These are phyloP conservation scores for Vannuccia rotundouncinata DNA, from an alignment of 2,888 invertebrate genomes.

Conservation along the genomic window DNA sequence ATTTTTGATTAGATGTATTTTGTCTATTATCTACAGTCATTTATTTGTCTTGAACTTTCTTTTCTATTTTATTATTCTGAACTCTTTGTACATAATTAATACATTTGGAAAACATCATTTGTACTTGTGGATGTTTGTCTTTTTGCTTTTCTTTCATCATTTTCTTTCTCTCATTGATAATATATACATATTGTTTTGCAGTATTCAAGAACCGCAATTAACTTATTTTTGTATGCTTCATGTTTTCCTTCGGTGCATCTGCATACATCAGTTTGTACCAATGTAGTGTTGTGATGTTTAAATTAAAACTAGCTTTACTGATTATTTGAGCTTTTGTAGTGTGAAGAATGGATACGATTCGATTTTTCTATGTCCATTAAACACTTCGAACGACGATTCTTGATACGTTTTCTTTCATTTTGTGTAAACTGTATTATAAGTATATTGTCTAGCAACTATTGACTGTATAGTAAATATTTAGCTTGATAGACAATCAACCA, in stretches of 20 bases:
- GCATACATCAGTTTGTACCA: too few relatives aligned
- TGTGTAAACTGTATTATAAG: too few relatives aligned
- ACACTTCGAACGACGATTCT: too few relatives aligned
- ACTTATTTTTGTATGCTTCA: not conserved
- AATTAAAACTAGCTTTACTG: not conserved
- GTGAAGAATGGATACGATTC: too few relatives aligned
- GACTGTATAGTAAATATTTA: not conserved
- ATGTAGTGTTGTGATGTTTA: too few relatives aligned
- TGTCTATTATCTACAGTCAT: not conserved
- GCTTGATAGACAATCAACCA: not conserved
- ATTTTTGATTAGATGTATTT: not conserved
- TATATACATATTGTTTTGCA: not conserved
- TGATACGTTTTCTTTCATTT: too few relatives aligned
- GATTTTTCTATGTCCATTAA: too few relatives aligned
- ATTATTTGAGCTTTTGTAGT: too few relatives aligned
- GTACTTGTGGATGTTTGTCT: not conserved
- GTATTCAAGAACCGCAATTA: not conserved
- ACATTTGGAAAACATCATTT: not conserved
- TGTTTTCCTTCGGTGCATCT: not conserved
- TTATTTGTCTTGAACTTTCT: not conserved
- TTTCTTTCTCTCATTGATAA: not conserved
- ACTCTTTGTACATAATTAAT: too few relatives aligned
- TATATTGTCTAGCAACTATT: too few relatives aligned
- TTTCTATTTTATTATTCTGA: too few relatives aligned
- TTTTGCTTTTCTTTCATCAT: not conserved